Percentiles rank a stretch among this genome's conserved stretches.
Evolutionary conservation across 2,113 vertebrate species (phyloP).

Genomic region (Pycnonotus jocosus): DNA sequence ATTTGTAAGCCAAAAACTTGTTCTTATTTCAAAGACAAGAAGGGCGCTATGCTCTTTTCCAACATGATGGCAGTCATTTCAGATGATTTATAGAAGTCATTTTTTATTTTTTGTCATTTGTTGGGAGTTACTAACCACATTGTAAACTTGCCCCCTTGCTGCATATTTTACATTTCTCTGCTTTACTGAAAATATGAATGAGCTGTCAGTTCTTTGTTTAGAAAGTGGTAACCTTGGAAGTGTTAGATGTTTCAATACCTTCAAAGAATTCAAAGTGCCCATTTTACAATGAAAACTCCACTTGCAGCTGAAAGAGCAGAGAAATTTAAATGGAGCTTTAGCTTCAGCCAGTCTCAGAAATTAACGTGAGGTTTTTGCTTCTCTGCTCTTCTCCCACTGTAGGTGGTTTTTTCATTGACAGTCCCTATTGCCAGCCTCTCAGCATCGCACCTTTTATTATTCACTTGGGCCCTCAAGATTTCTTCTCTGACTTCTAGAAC

Average conservation of each 20-base stretch:
- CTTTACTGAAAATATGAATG: conserved; percentile 80
- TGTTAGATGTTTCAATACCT: conserved; percentile 76
- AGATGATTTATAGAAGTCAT: conserved; percentile 80
- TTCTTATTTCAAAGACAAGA: conserved; percentile 42
- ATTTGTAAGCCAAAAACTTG: conserved; percentile 36
- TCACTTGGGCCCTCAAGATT: conserved; percentile 98
- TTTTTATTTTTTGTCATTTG: conserved; percentile 79
- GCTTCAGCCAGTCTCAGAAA: conserved; percentile 73
- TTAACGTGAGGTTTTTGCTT: conserved; percentile 81
- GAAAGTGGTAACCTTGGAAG: conserved; percentile 79
- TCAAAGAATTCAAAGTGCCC: conserved; percentile 76
- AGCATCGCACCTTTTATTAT: conserved; percentile 98
- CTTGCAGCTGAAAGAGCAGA: conserved; percentile 90
- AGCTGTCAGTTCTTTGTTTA: conserved; percentile 77
- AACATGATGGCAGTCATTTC: conserved; percentile 85
- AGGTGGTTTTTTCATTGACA: conserved; percentile 99
- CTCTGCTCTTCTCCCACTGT: conserved; percentile 89
- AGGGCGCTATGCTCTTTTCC: conserved; percentile 80
- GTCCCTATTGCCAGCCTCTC: conserved; percentile 98
- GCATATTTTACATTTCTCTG: conserved; percentile 88
- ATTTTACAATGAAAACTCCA: conserved; percentile 88
- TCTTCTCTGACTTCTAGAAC: conserved; percentile 99
- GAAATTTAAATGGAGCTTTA: conserved; percentile 81
- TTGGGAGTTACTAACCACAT: conserved; percentile 89
- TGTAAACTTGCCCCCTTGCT: conserved; percentile 83